phyloP scores from a whole-genome alignment of 2,797 vertebrate species.

The Trachurus trachurus region DNA sequence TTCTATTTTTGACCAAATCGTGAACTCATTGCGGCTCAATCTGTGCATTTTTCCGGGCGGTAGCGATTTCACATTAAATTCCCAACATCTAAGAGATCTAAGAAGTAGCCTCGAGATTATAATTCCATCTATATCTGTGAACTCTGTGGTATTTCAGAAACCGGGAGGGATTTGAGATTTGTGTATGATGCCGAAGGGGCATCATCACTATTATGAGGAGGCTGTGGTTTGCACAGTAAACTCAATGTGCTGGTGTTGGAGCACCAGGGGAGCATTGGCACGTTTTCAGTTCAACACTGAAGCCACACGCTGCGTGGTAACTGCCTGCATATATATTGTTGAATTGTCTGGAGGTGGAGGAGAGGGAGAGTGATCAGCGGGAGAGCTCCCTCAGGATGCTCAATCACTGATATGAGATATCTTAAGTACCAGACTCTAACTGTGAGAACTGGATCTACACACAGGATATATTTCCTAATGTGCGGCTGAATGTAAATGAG shows the following conservation, averaged over 20 bases:
- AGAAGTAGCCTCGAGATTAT: background rate
- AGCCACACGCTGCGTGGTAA: background rate
- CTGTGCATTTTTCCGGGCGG: background rate
- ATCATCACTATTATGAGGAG: background rate
- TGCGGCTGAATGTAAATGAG: background rate
- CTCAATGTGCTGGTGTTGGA: background rate
- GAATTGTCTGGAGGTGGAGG: background rate
- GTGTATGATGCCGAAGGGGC: background rate
- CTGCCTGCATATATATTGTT: background rate
- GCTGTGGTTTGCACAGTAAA: background rate
- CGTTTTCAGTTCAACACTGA: background rate
- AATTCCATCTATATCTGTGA: no score
- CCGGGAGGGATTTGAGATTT: background rate
- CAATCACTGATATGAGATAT: background rate
- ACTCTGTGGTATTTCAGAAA: background rate
- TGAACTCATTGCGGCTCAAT: background rate
- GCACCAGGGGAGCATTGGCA: background rate
- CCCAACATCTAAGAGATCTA: no score
- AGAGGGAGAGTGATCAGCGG: background rate
- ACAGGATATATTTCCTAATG: background rate
- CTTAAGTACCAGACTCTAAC: background rate
- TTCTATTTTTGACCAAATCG: background rate
- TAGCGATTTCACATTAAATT: background rate
- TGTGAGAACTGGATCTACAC: background rate
- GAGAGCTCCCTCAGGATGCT: background rate